Evolutionary conservation across 2,113 vertebrate genomes (phyloP), one percentile per base, ranked within the genome.

Genomic region (Spheniscus mendiculus): DNA sequence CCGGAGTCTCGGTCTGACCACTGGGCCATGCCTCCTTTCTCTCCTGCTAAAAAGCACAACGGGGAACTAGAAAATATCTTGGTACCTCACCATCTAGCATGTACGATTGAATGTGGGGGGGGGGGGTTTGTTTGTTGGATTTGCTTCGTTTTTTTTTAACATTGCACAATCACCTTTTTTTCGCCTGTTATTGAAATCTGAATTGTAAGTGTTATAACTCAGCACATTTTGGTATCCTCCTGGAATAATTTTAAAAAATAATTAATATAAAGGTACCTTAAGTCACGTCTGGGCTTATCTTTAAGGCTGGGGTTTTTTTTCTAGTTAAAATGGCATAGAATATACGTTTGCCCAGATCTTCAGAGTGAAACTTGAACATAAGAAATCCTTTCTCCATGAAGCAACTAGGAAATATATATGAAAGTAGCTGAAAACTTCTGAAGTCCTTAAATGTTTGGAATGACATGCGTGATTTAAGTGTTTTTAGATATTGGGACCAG

Each of bases 401-500:
- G 65, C 63, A 89, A 19, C 76, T 84, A 82, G 65, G 77, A 96
- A 87, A 78, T 42, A 44, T 84, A 56, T 92, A 82, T n/a, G 66
- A 90, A 97, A 95, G 80, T 86, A 93, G 83, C 74, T 61, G 58
- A 87, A 96, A 91, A 85, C 78, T 85, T 85, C 82, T 93, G 62
- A 97, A 83, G 74, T 93, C 83, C 86, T 93, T 93, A 95, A 96
- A 95, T 97, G 76, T 93, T 96, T 97, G 95, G 88, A 90, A 96
- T 97, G 94, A 40, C 86, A 95, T 89, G 86, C 90, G 22, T 96
- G 92, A 96, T 97, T 97, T 96, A 97, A 96, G 91, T 95, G 91
- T 15, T 97, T 96, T 89, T 69, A 93, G 87, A 94, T 96, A 97
- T 95, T 96, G 91, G 77, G 89, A 97, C 91, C 97, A 97, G 94